These are phyloP conservation scores for Tipula unca DNA, from an alignment of 2,888 invertebrate genomes.

Conservation along the genomic window DNA sequence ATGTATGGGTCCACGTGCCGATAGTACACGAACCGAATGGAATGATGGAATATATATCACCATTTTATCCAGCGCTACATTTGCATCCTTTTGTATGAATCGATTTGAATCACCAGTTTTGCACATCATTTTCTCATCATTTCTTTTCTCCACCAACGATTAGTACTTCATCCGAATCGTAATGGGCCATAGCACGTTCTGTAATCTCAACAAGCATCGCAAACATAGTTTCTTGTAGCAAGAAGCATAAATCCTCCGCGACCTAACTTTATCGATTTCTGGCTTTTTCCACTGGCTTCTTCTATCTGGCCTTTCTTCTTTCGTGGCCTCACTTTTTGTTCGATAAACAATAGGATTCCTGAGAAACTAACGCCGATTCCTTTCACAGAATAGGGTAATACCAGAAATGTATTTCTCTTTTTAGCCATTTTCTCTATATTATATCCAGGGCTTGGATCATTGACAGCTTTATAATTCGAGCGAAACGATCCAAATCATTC, in stretches of 20 bases:
- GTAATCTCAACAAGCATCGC: slow-evolving; percentile 99
- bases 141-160: slow-evolving; percentile 95
- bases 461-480: slow-evolving; percentile 89
- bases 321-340: slow-evolving; percentile 59
- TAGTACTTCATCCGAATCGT: slow-evolving; percentile 82
- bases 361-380: slow-evolving; percentile 99
- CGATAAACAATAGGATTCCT: slow-evolving; percentile 87
- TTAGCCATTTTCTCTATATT: slow-evolving; percentile 97
- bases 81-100: slow-evolving; percentile 57
- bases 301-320: slow-evolving; percentile 29
- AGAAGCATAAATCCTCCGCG: slow-evolving; percentile 94
- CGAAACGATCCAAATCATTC: slow-evolving; percentile 96
- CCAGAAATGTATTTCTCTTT: slow-evolving; percentile 71
- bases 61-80: slow-evolving; percentile 50
- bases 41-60: slow-evolving; percentile 48
- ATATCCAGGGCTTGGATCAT: slow-evolving; percentile 98
- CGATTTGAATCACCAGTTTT: slow-evolving; percentile 55
- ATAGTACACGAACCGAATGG: slow-evolving; percentile 37
- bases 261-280: slow-evolving; percentile 58
- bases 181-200: slow-evolving; percentile 97
- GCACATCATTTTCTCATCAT: slow-evolving; percentile 63
- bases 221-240: slow-evolving; percentile 95
- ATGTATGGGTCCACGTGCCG: slow-evolving; percentile 41
- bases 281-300: slow-evolving; percentile 29
- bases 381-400: slow-evolving; percentile 93